Conservation (phyloP, 2,888 invertebrate genomes). For the Cerceris ruficornis region DNA sequence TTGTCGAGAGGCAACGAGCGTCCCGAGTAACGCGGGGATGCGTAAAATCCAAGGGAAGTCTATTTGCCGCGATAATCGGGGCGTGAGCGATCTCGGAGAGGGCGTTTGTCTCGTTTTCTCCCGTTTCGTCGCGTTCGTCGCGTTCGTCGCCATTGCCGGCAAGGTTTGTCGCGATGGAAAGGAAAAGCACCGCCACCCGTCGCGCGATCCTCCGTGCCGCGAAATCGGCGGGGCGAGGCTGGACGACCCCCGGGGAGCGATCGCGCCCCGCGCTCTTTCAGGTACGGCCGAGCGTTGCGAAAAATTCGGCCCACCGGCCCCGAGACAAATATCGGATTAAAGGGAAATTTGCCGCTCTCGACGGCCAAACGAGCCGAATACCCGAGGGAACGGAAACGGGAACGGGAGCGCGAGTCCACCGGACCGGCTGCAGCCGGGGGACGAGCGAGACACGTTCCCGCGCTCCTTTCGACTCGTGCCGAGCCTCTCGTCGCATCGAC, state of each 20-base stretch:
- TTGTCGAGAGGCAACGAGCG: slow-evolving; percentile 26
- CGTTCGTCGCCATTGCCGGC: slow-evolving; percentile 33
- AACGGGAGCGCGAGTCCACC: slow-evolving; percentile 15
- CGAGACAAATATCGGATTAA: slow-evolving; percentile 46
- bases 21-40: slow-evolving; percentile 79
- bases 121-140: slow-evolving; percentile 53
- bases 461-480: too few relatives aligned
- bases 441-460: slow-evolving; percentile 52
- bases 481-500: too few relatives aligned
- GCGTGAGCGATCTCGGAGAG: slow-evolving; percentile 56
- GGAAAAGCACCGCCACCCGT: slow-evolving; percentile 51
- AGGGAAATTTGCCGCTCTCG: neutral
- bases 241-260: slow-evolving; percentile 72
- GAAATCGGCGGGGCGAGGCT: slow-evolving; percentile 76
- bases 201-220: slow-evolving; percentile 77
- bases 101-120: too few relatives aligned
- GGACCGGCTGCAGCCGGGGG: too few relatives aligned
- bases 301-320: neutral
- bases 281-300: slow-evolving; percentile 58
- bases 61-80: slow-evolving; percentile 64
- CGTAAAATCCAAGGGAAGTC: slow-evolving; percentile 80
- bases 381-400: slow-evolving; percentile 15
- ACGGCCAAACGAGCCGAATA: slow-evolving; percentile 20
- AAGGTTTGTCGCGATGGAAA: slow-evolving; percentile 61
- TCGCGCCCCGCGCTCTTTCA: slow-evolving; percentile 65